These are phyloP conservation scores for Polyploca ridens DNA, from an alignment of 2,888 invertebrate genomes.

Conservation along the genomic window DNA sequence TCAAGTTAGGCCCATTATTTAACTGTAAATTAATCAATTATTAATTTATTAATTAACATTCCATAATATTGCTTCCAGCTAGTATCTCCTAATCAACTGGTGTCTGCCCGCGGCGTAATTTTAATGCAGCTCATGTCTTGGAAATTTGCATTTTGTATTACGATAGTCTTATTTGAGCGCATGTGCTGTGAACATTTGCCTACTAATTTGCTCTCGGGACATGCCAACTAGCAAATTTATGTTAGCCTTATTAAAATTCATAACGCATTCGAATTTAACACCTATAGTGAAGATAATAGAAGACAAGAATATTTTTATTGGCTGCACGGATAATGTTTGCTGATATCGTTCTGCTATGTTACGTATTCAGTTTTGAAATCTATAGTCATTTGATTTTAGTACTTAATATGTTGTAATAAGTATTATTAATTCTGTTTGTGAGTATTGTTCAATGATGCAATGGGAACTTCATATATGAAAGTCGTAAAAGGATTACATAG, in stretches of 20 bases:
- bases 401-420: not conserved
- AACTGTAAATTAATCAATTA: not conserved
- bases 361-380: not conserved
- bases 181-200: slow-evolving; percentile 49
- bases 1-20: too few relatives aligned
- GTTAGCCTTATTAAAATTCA: slow-evolving; percentile 7
- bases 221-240: slow-evolving; percentile 13
- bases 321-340: not conserved
- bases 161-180: slow-evolving; percentile 56
- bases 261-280: not conserved
- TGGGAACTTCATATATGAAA: not conserved
- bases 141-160: slow-evolving; percentile 60
- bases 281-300: slow-evolving; percentile 11
- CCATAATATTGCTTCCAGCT: not conserved
- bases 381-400: slow-evolving; percentile 5
- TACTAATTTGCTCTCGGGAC: slow-evolving; percentile 56
- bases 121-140: slow-evolving; percentile 41
- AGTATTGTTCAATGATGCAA: too few relatives aligned
- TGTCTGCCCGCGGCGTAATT: slow-evolving; percentile 40
- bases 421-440: not conserved
- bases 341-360: not conserved
- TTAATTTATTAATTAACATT: not conserved
- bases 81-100: not conserved
- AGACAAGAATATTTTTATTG: slow-evolving; percentile 1
- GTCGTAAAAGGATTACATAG: not conserved